A percentile compares a stretch with the other conserved stretches of the same genome.
phyloP scores from a whole-genome alignment of 2,113 vertebrate species.

The Corythoichthys intestinalis region DNA sequence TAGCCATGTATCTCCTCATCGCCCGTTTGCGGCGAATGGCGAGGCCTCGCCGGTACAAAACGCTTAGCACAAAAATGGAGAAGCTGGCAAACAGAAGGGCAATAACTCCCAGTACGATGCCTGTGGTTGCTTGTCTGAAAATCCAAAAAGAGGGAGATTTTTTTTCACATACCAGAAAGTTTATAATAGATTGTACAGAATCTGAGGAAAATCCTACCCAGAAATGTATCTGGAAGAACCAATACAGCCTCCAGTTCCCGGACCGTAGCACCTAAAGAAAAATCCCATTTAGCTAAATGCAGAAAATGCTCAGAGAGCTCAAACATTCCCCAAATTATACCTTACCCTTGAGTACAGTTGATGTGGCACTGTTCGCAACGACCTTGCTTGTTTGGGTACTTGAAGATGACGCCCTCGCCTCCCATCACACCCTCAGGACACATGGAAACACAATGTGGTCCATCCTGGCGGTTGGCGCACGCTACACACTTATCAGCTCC shows the following conservation, averaged over 20 bases:
- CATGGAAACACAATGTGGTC: conserved; percentile 83
- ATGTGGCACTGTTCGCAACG: conserved; percentile 82
- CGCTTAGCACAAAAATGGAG: conserved; percentile 71
- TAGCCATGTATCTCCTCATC: conserved; percentile 89
- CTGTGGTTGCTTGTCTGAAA: conserved; percentile 73
- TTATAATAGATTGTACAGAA: conserved; percentile 6
- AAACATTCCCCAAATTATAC: not conserved
- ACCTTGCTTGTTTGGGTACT: conserved; percentile 74
- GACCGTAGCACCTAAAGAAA: conserved; percentile 76
- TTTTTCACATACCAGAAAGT: not conserved
- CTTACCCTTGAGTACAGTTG: conserved; percentile 85
- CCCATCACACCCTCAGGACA: conserved; percentile 85
- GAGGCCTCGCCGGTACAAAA: conserved; percentile 85
- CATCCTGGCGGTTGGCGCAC: conserved; percentile 80
- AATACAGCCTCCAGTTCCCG: conserved; percentile 72
- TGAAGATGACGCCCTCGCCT: conserved; percentile 84
- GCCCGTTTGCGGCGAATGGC: conserved; percentile 88
- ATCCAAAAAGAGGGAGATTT: conserved; percentile 3
- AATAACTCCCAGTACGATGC: conserved; percentile 77
- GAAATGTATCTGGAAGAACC: conserved; percentile 34
- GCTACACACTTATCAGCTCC: conserved; percentile 81
- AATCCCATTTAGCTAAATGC: not conserved
- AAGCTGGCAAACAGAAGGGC: conserved; percentile 68
- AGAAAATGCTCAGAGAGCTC: not conserved
- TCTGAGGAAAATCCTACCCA: conserved; percentile 39